Evolutionary conservation across 2,888 invertebrate genomes (phyloP).

Genomic region (Spilosoma lubricipeda): DNA sequence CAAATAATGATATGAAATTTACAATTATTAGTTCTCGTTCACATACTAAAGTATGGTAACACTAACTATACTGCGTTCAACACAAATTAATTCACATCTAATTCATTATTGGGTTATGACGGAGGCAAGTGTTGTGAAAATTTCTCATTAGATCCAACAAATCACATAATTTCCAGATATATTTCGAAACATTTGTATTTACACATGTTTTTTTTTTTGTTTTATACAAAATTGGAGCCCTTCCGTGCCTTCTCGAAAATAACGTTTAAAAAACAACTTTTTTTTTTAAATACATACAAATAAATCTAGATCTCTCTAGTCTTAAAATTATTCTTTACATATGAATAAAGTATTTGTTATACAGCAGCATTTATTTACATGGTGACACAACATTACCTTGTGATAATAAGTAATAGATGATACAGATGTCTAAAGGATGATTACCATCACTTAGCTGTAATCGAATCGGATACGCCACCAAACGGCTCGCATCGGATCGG

Average conservation of each 20-base stretch:
- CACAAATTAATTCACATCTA: neutral
- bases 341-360: neutral
- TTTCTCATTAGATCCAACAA: neutral
- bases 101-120: constrained; percentile 1
- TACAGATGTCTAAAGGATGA: neutral
- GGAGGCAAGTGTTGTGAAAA: neutral
- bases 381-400: too few species aligned
- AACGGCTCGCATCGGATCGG: too few species aligned
- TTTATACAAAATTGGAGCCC: neutral
- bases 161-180: constrained; percentile 6
- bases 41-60: neutral
- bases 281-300: neutral
- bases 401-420: neutral
- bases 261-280: neutral
- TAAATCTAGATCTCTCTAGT: too few species aligned
- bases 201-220: constrained; percentile 1
- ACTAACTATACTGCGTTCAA: neutral
- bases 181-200: constrained; percentile 4
- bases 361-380: neutral
- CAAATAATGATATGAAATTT: constrained; percentile 3
- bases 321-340: neutral
- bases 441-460: too few species aligned
- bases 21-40: neutral
- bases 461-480: too few species aligned
- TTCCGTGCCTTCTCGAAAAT: neutral